Base-by-base conservation (phyloP, 2,797 vertebrate genomes). In the Moxostoma hubbsi region DNA sequence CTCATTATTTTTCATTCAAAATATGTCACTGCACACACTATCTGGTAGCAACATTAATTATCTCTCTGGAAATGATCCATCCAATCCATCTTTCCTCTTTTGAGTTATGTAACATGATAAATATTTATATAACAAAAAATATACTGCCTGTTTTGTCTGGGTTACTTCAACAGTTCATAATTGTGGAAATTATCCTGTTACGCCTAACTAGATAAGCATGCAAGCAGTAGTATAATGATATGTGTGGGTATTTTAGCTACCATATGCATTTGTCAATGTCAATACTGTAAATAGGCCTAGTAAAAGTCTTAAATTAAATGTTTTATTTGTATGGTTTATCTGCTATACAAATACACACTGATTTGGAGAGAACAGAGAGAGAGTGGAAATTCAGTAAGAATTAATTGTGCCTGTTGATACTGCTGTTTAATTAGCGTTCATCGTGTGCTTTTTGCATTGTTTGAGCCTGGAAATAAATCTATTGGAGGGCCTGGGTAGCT, bases 111-210 rank as follows among this genome's bases (percentile, higher is more conserved):
- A 62, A 62, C 24, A 13, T 1, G 5, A 13, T 62, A 13, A 7
- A 13, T 63, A 62, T 62, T 43, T 62, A 63, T 45, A 45, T 45
- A 63, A 45, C 61, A 63, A 11, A 36, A 62, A 62, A 36, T 13
- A 62, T 11, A 12, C 10, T 62, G 10, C 24, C 11, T 13, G 10
- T 62, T 43, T 13, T 62, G 59, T 61, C 18, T 12, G 24, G 6
- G 61, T 45, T 45, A 45, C n/a, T 63, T 13, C 3, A 63, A 45
- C 61, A 10, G 36, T 45, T 7, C 12, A 63, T 43, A 12, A 45
- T 63, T 62, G 11, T 36, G 24, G 24, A 36, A 62, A 62, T 43
- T 12, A 43, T 62, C 24, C 11, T 10, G 45, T 63, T 63, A 63
- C 36, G 4, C 11, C 61, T 45, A 12, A 8, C 13, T 45, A 61